These are phyloP conservation scores for Drosophila koepferae DNA, from an alignment of 2,888 invertebrate genomes.

Conservation along the genomic window DNA sequence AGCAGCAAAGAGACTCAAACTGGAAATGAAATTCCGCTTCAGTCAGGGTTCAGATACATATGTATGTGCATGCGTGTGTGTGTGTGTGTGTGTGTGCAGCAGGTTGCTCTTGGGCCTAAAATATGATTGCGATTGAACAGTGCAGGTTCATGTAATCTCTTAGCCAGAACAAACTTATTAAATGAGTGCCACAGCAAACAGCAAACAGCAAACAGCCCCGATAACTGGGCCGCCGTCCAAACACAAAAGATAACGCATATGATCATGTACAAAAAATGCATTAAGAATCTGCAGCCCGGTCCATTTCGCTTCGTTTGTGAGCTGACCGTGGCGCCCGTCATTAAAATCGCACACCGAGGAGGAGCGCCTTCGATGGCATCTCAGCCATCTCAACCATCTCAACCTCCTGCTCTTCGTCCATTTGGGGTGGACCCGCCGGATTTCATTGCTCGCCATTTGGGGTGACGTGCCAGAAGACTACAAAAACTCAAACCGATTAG, in stretches of 20 bases:
- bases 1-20: constrained; percentile 41
- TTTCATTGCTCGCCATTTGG: constrained; percentile 41
- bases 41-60: constrained; percentile 18
- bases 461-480: constrained; percentile 33
- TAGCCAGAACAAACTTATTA: constrained; percentile 79
- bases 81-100: constrained; percentile 22
- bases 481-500: constrained; percentile 15
- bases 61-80: constrained; percentile 4
- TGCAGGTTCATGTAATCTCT: constrained; percentile 85
- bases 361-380: constrained; percentile 70
- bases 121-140: constrained; percentile 83
- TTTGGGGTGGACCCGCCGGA: constrained; percentile 51
- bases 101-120: constrained; percentile 44
- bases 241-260: constrained; percentile 79
- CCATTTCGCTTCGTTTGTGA: constrained; percentile 5
- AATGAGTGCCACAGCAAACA: constrained; percentile 81
- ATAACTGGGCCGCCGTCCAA: constrained; percentile 70
- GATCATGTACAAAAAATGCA: constrained; percentile 81
- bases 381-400: constrained; percentile 34
- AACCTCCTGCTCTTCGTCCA: constrained; percentile 6
- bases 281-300: constrained; percentile 55
- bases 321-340: constrained; percentile 41
- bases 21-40: constrained; percentile 25
- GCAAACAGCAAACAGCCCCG: constrained; percentile 71
- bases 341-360: constrained; percentile 64